phyloP scores from a whole-genome alignment of 2,797 vertebrate species.

The Cacajao melanocephalus region DNA sequence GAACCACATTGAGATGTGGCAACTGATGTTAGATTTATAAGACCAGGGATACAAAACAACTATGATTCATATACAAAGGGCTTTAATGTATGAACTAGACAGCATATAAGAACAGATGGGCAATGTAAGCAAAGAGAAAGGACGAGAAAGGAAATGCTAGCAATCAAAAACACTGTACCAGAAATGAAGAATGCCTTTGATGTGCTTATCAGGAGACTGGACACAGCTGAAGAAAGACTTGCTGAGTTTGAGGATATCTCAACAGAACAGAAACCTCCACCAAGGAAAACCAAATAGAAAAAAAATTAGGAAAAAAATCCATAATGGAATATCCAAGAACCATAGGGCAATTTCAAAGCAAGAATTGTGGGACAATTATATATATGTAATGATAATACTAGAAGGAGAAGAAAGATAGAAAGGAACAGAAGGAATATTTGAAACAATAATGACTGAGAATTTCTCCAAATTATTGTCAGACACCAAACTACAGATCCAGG shows the following conservation, averaged over 20 bases:
- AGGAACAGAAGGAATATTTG: background rate
- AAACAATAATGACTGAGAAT: background rate
- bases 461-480: background rate
- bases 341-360: background rate
- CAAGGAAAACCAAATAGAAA: background rate
- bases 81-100: background rate
- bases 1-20: background rate
- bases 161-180: background rate
- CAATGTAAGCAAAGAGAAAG: background rate
- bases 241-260: background rate
- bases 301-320: background rate
- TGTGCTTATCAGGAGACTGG: background rate
- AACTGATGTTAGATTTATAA: background rate
- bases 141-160: background rate
- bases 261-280: background rate
- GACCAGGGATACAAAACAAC: background rate
- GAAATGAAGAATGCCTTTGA: background rate
- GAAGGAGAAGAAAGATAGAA: background rate
- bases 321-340: background rate
- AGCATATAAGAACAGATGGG: background rate
- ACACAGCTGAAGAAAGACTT: background rate
- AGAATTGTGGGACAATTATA: background rate
- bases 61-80: background rate
- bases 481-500: background rate
- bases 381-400: background rate